These are phyloP conservation scores for Crossocerus cetratus DNA, from an alignment of 2,888 invertebrate genomes.

Conservation along the genomic window DNA sequence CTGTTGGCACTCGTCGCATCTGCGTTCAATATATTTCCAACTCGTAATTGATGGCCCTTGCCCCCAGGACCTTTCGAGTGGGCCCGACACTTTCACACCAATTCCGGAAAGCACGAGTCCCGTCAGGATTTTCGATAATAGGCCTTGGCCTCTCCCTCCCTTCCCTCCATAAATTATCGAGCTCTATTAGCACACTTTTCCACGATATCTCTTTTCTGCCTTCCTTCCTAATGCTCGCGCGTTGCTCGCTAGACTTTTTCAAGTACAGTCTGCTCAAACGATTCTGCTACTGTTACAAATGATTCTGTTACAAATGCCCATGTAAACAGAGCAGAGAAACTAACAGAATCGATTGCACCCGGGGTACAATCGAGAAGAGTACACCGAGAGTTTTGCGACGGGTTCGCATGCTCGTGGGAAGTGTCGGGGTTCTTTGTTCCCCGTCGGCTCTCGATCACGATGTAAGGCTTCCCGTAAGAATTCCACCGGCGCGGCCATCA, in stretches of 20 bases:
- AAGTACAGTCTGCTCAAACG: neutral
- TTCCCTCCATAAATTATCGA: slow-evolving; percentile 34
- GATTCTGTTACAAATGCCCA: too few relatives aligned
- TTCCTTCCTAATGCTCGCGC: too few relatives aligned
- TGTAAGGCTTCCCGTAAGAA: slow-evolving; percentile 56
- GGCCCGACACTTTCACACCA: slow-evolving; percentile 29
- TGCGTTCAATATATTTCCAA: slow-evolving; percentile 74
- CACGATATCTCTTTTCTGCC: too few relatives aligned
- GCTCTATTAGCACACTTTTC: neutral
- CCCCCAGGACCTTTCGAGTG: slow-evolving; percentile 60
- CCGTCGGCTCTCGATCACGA: slow-evolving; percentile 44
- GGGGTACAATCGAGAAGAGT: too few relatives aligned
- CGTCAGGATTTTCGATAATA: slow-evolving; percentile 54
- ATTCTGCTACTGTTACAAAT: too few relatives aligned
- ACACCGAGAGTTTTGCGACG: slow-evolving; percentile 26
- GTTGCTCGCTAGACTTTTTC: neutral
- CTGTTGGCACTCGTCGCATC: slow-evolving; percentile 71
- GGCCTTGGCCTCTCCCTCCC: slow-evolving; percentile 34
- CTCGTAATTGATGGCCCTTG: slow-evolving; percentile 73
- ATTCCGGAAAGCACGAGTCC: slow-evolving; percentile 18
- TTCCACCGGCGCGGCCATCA: slow-evolving; percentile 33
- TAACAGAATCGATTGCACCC: too few relatives aligned
- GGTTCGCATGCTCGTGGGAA: slow-evolving; percentile 39
- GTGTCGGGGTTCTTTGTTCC: slow-evolving; percentile 41
- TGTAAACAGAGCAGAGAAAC: too few relatives aligned